Conservation (phyloP, 2,888 invertebrate genomes). For the Cordilura impudica region DNA sequence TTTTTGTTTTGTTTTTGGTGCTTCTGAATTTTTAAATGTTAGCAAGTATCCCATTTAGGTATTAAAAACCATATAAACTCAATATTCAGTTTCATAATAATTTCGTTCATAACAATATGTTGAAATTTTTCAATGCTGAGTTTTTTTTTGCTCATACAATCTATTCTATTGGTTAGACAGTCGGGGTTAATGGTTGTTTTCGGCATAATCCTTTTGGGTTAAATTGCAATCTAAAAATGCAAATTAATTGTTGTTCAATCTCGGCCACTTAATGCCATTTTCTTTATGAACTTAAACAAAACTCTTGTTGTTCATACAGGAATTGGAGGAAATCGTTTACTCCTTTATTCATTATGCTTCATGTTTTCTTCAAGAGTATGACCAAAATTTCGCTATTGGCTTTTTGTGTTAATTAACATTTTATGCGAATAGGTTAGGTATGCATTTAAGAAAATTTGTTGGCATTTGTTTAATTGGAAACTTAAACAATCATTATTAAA, state of each 20-base stretch:
- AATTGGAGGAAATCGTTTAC: constrained; percentile 61
- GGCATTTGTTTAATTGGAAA: constrained; percentile 62
- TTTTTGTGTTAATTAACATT: constrained; percentile 56
- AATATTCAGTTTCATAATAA: constrained; percentile 24
- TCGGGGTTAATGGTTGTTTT: constrained; percentile 31
- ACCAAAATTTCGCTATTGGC: constrained; percentile 19
- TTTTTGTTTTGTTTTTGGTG: constrained; percentile 9
- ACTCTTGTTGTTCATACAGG: constrained; percentile 44
- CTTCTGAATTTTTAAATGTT: constrained; percentile 4
- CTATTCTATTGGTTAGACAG: constrained; percentile 2
- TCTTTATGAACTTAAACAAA: neutral
- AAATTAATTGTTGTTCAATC: constrained; percentile 73
- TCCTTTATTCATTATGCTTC: neutral
- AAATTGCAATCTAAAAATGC: constrained; percentile 74
- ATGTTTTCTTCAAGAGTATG: neutral
- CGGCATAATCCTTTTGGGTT: constrained; percentile 57
- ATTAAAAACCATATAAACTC: constrained; percentile 9
- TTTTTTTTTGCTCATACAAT: neutral
- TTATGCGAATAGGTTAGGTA: neutral
- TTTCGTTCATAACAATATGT: constrained; percentile 53
- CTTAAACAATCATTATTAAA: constrained; percentile 49
- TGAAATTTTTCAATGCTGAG: constrained; percentile 47
- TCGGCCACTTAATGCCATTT: constrained; percentile 51
- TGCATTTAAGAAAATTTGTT: constrained; percentile 45
- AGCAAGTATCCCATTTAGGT: constrained; percentile 52